Evolutionary conservation across 2,113 vertebrate species (phyloP), one percentile per base, ranked within the genome.

Genomic region (Ellobius talpinus): DNA sequence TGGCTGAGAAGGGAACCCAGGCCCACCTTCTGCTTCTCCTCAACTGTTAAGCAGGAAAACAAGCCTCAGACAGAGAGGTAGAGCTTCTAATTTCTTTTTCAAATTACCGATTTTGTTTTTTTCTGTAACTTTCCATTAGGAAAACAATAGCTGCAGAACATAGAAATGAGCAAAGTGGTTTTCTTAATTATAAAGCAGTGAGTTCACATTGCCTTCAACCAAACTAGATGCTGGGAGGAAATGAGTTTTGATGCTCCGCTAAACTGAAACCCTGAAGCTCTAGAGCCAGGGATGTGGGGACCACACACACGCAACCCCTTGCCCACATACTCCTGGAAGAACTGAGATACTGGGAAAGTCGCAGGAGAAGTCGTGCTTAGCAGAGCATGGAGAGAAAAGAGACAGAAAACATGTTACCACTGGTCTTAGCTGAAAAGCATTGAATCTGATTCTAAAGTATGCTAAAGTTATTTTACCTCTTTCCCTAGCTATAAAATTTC

Each of bases 191-290:
- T 84, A 78, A 95, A 93, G 29, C 14, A 87, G 45, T 36, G 31
- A 96, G 61, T 76, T 93, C 93, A 93, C 81, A 82, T 90, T 95
- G 86, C 31, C 73, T 82, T 92, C 81, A 90, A 52, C 82, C 88
- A 96, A 97, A 89, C 52, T 78, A 92, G 93, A 96, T 19, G 7
- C 61, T 73, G 47, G 36, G 76, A 87, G 88, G 52, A 97, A 97
- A 97, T 93, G 58, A 95, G 6, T 90, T 91, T n/a, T 66, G 93
- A 72, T 31, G 31, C 65, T 89, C 88, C 39, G 45, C 94, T 95
- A 82, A 96, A 90, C 50, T 47, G 81, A 76, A 95, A 81, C 29
- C 33, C 79, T 91, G 81, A 95, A 63, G 81, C 39, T 79, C 7
- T 6, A 24, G 73, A 92, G 73, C n/a, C 94, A 89, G 52, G 50